phyloP scores from a whole-genome alignment of 30 jellyfish, hydroid and myxozoan genomes.

The Hydra vulgaris region DNA sequence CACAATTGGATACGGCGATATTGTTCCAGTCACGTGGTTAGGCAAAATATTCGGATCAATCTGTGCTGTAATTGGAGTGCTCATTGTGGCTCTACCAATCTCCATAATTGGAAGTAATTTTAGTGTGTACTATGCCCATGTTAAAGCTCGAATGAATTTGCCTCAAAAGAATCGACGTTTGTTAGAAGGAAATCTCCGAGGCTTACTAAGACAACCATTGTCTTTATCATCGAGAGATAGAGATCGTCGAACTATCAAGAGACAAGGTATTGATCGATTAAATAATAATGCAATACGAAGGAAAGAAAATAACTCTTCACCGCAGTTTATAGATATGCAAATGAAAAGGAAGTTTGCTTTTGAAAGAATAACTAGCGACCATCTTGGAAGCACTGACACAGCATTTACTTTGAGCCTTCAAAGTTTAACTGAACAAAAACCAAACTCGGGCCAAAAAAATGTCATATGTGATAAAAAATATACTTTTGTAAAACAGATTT shows the following conservation, averaged over 20 bases:
- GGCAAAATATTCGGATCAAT: constrained; percentile 76
- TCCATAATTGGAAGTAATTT: constrained; percentile 91
- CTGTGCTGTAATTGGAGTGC: constrained; percentile 76
- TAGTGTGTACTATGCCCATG: constrained; percentile 82
- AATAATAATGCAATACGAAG: constrained; percentile 17
- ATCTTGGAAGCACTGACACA: background rate
- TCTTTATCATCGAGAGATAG: constrained; percentile 84
- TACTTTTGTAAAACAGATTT: background rate
- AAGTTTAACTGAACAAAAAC: background rate
- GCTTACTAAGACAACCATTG: constrained; percentile 79
- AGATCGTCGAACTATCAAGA: constrained; percentile 47
- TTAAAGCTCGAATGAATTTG: constrained; percentile 72
- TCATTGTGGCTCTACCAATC: constrained; percentile 84
- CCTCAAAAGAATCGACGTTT: constrained; percentile 73
- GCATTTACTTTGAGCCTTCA: background rate
- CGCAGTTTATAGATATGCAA: background rate
- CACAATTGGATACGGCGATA: constrained; percentile 89
- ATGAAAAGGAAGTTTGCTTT: background rate
- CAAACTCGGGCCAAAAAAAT: background rate
- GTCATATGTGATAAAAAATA: background rate
- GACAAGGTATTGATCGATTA: constrained; percentile 14
- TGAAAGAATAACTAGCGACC: background rate
- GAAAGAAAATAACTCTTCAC: background rate
- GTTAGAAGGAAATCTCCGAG: constrained; percentile 81
- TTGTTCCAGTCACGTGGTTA: constrained; percentile 89